phyloP scores from a whole-genome alignment of 2,113 vertebrate genomes.

The Pelusios castaneus region DNA sequence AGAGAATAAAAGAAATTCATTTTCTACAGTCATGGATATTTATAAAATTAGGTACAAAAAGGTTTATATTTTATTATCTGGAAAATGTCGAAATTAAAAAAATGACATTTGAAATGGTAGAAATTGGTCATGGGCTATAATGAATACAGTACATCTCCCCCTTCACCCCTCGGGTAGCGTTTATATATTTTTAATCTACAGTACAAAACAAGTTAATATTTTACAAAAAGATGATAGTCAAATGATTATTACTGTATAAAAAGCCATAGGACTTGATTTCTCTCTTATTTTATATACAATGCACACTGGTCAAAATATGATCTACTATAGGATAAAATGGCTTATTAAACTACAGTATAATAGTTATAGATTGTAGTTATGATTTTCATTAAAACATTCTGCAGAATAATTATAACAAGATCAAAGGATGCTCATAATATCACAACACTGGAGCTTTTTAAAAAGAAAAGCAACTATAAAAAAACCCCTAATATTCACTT shows the following conservation, averaged over 20 bases:
- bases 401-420: neutral
- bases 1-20: neutral
- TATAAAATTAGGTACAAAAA: neutral
- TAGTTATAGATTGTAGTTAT: neutral
- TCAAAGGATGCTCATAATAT: conserved; percentile 26
- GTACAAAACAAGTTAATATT: neutral
- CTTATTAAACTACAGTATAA: neutral
- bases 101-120: neutral
- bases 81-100: neutral
- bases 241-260: neutral
- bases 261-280: neutral
- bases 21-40: neutral
- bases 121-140: neutral
- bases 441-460: neutral
- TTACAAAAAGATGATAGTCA: neutral
- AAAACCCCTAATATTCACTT: neutral
- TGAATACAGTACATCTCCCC: neutral
- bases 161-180: neutral
- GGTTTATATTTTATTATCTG: neutral
- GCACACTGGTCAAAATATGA: neutral
- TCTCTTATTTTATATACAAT: neutral
- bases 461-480: neutral
- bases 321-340: neutral
- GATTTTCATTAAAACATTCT: conserved; percentile 1
- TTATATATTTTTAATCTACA: neutral